Conservation (phyloP, 2,888 invertebrate species). For the Ctena decussata region DNA sequence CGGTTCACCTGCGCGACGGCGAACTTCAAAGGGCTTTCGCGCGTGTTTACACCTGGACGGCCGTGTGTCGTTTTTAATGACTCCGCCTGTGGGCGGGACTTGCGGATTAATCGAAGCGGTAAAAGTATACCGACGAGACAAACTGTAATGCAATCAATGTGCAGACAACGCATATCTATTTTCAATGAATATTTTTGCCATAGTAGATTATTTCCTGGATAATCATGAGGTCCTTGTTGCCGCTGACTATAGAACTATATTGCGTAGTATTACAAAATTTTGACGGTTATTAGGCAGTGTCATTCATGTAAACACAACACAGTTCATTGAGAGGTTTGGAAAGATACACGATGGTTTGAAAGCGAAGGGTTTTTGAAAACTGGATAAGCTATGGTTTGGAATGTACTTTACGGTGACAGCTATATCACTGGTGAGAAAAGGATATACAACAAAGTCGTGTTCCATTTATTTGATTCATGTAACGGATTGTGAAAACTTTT, state of each 20-base stretch:
- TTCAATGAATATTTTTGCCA: no score
- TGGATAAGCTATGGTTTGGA: not conserved
- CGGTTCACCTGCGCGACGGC: not conserved
- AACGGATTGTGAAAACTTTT: not conserved
- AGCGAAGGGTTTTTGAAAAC: not conserved
- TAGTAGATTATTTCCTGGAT: no score
- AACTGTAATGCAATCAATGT: no score
- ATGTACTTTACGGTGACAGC: not conserved
- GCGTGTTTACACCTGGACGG: constrained; percentile 9
- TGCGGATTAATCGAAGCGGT: not conserved
- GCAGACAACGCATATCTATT: no score
- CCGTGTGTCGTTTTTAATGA: not conserved
- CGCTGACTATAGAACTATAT: not conserved
- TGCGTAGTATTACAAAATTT: not conserved
- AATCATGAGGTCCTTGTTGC: no score
- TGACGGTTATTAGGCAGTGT: not conserved
- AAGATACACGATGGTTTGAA: not conserved
- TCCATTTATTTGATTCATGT: not conserved
- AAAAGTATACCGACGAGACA: no score
- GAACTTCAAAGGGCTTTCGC: not conserved
- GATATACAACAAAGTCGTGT: not conserved
- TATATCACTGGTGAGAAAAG: not conserved
- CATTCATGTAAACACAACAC: constrained; percentile 6
- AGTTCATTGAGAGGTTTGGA: constrained; percentile 4
- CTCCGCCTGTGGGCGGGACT: not conserved